phyloP scores from a whole-genome alignment of 2,888 invertebrate species.

The Lasiommata megera region DNA sequence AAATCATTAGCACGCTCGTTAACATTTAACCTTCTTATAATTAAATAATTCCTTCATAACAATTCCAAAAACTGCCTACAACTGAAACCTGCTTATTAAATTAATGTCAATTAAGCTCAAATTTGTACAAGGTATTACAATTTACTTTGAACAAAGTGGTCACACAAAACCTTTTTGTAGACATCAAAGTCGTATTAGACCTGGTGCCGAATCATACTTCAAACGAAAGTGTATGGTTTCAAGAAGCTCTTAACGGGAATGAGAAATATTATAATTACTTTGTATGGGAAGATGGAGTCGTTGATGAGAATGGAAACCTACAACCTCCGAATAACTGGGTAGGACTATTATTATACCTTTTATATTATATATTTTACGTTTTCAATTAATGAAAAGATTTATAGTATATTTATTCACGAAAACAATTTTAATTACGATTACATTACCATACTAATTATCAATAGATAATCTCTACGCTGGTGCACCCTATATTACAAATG shows the following conservation, averaged over 20 bases:
- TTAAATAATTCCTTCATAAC: no score
- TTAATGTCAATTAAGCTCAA: not conserved
- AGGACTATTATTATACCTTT: conserved; percentile 27
- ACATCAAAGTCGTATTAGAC: conserved; percentile 83
- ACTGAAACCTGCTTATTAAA: not conserved
- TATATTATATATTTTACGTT: not conserved
- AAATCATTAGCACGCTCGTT: no score
- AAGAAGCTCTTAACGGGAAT: conserved; percentile 83
- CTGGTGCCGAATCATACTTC: conserved; percentile 90
- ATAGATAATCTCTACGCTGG: no score
- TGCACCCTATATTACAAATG: no score
- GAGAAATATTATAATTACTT: conserved; percentile 88
- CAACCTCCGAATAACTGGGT: conserved; percentile 90
- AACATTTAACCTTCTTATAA: no score
- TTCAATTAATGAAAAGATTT: not conserved
- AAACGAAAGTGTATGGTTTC: conserved; percentile 92
- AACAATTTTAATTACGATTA: no score
- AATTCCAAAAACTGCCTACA: not conserved
- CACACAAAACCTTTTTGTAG: conserved; percentile 41
- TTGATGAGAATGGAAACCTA: conserved; percentile 65
- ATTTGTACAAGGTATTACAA: not conserved
- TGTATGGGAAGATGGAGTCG: conserved; percentile 85
- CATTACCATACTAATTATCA: no score
- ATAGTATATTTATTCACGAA: no score
- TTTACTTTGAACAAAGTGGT: not conserved